Base-by-base conservation (phyloP, 2,888 invertebrate genomes). In the Ochropleura leucogaster region DNA sequence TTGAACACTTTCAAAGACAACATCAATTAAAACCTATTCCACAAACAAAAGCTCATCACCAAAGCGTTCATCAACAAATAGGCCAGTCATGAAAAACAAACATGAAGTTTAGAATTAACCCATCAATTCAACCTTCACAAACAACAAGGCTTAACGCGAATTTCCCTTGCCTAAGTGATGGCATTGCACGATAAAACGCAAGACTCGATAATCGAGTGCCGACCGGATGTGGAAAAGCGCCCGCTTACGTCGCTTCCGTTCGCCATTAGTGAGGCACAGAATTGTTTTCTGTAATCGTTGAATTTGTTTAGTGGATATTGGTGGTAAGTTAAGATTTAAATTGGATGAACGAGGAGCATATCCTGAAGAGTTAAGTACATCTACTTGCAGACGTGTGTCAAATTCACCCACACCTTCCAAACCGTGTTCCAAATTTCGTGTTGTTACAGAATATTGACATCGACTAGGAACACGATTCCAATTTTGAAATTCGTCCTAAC, bases 141-240 rank as follows among this genome's bases (percentile, higher is more conserved):
- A 68, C 66, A 80, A 62, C 71, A 4, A 74, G 78, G 77, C 80
- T 71, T 74, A 87, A 80, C 73, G 70, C 62, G 86, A 86, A 80
- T 86, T 86, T 86, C 86, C 86, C 72, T 86, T 70, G 86, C 84
- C 84, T 85, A 77, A 83, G 79, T 75, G 86, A 81, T 85, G 68
- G 84, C 80, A 82, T 82, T 77, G 65, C 60, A 72, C 82, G 84
- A 87, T 87, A 88, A 83, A 83, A 72, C 55, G 78, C 77, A 80
- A 79, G 79, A 83, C 74, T 83, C 83, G 74, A 86, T 86, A 64
- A 84, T 83, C 83, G 82, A 82, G 85, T 69, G 68, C 82, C 66
- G 65, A 46, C 72, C 87, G 89, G 90, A 89, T 84, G 89, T 89
- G 87, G 89, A 85, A 88, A 90, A 90, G 88, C 86, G 87, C 87